A percentile compares a stretch with the other conserved stretches of the same genome.
These are phyloP conservation scores for Pachypanchax playfairii DNA, from an alignment of 2,113 vertebrate genomes.

Conservation along the genomic window DNA sequence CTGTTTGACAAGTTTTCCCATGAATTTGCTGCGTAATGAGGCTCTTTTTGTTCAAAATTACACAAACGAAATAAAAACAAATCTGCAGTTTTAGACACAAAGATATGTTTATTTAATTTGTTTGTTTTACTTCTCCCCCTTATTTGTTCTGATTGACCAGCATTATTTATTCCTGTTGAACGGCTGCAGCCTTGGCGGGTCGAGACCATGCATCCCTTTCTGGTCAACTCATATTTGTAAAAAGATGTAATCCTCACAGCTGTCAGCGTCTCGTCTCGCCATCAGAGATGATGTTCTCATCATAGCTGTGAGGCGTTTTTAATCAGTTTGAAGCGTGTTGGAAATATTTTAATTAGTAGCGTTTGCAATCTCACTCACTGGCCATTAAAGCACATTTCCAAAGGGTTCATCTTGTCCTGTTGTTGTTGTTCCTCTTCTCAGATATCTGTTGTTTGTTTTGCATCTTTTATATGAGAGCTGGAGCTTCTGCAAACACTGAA, in stretches of 20 bases:
- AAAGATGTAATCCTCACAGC: slow-evolving; percentile 20
- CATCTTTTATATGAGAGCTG: no score
- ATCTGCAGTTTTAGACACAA: neutral
- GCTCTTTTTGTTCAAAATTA: neutral
- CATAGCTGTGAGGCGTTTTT: slow-evolving; percentile 16
- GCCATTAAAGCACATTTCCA: slow-evolving; percentile 6
- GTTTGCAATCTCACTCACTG: neutral
- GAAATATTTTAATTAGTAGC: slow-evolving; percentile 27
- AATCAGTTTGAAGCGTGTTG: slow-evolving; percentile 28
- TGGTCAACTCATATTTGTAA: slow-evolving; percentile 25
- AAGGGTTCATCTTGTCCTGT: neutral
- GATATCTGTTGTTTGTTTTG: no score
- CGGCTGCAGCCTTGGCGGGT: slow-evolving; percentile 16
- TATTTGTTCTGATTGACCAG: slow-evolving; percentile 24
- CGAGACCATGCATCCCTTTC: slow-evolving; percentile 18
- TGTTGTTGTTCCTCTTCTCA: neutral
- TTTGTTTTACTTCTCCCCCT: neutral
- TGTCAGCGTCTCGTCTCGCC: slow-evolving; percentile 11
- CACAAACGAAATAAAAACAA: neutral
- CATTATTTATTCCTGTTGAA: slow-evolving; percentile 24
- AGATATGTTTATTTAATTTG: neutral
- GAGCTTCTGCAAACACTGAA: neutral
- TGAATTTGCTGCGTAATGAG: neutral
- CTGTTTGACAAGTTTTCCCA: slow-evolving; percentile 11
- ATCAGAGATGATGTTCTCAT: slow-evolving; percentile 16